Evolutionary conservation across 2,113 vertebrate species (phyloP).

Genomic region (Bubo scandiacus): DNA sequence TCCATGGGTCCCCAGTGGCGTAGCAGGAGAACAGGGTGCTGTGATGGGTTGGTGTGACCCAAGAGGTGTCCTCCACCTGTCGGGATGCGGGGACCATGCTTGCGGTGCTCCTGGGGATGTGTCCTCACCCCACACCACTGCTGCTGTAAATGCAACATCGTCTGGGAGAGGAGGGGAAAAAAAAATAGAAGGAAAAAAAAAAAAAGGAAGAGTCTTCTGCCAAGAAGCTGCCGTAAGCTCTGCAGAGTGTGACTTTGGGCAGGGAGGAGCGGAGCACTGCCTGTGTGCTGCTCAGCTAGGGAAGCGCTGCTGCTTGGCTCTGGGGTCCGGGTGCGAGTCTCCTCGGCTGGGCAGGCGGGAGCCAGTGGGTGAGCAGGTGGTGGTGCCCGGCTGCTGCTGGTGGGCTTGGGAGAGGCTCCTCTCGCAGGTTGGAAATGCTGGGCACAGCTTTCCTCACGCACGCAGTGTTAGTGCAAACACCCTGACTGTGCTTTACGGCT

Average conservation of each 20-base stretch:
- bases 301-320: not conserved
- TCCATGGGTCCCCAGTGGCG: rapidly evolving
- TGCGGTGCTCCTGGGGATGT: rapidly evolving
- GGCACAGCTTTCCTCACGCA: not conserved
- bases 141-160: slow-evolving; percentile 19
- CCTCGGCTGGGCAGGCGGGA: not conserved
- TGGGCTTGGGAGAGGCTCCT: not conserved
- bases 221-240: slow-evolving; percentile 45
- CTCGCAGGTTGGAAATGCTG: not conserved
- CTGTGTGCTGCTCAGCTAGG: not conserved
- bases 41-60: not conserved
- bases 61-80: not conserved
- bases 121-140: not conserved
- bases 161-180: not conserved
- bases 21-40: not conserved
- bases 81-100: not conserved
- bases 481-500: slow-evolving; percentile 4
- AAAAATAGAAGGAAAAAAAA: not conserved
- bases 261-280: not conserved
- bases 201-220: not conserved
- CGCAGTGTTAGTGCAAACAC: not conserved
- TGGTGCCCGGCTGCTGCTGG: not conserved
- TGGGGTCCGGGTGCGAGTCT: not conserved
- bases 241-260: slow-evolving; percentile 36
- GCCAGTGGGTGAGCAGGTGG: not conserved